Conservation (phyloP, 1,140 invertebrate species). For the Musca domestica region DNA sequence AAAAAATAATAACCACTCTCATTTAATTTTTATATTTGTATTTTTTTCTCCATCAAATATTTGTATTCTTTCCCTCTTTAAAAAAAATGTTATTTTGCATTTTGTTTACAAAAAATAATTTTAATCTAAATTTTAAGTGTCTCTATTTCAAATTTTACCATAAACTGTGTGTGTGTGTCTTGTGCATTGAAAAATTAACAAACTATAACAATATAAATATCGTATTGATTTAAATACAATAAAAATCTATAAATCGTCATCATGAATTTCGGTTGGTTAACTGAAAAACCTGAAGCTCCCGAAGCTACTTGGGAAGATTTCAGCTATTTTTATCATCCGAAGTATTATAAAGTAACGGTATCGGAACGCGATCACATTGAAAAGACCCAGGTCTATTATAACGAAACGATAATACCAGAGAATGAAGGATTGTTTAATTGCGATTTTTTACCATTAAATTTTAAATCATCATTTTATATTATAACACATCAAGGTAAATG, state of each 20-base stretch:
- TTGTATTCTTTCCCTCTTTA: neutral
- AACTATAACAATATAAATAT: conserved; percentile 20
- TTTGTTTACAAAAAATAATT: conserved; percentile 13
- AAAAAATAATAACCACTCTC: neutral
- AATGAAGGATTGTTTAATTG: conserved; percentile 51
- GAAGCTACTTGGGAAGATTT: conserved; percentile 56
- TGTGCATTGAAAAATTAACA: conserved; percentile 14
- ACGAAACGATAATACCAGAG: conserved; percentile 53
- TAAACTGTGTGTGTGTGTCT: conserved; percentile 20
- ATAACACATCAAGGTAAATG: conserved; percentile 64
- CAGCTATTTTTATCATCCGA: conserved; percentile 52
- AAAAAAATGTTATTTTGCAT: no score
- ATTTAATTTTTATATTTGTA: neutral
- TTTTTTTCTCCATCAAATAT: neutral
- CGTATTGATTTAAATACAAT: conserved; percentile 23
- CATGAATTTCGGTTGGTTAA: conserved; percentile 53
- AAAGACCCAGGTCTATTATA: conserved; percentile 58
- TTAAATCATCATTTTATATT: conserved; percentile 62
- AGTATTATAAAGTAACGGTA: conserved; percentile 57
- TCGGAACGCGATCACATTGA: conserved; percentile 63
- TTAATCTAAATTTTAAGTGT: conserved; percentile 52
- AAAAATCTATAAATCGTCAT: conserved; percentile 30
- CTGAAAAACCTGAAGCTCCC: conserved; percentile 44
- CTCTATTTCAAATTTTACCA: conserved; percentile 47
- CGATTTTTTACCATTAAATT: conserved; percentile 60